A percentile compares a stretch with the other conserved stretches of the same genome.
Conservation (phyloP, 2,113 vertebrate genomes). For the Lepus timidus region DNA sequence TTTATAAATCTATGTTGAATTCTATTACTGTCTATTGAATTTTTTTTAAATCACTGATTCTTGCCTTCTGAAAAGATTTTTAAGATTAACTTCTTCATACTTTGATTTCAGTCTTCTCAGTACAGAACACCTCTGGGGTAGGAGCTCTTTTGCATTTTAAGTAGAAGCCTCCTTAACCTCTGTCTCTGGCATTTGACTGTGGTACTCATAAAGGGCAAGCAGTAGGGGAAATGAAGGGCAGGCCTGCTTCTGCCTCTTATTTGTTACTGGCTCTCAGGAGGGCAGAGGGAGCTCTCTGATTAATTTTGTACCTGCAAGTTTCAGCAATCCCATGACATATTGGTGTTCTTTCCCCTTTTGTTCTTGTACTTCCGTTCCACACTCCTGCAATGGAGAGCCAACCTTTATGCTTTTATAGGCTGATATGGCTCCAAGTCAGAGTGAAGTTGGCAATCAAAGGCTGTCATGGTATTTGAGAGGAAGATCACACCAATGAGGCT, state of each 20-base stretch:
- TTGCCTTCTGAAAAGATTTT: slow-evolving; percentile 42
- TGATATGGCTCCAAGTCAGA: slow-evolving; percentile 77
- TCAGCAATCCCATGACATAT: slow-evolving; percentile 67
- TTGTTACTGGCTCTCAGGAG: not conserved
- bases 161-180: slow-evolving; percentile 51
- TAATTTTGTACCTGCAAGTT: slow-evolving; percentile 78
- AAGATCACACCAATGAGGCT: not conserved
- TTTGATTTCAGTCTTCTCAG: slow-evolving; percentile 47
- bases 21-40: not conserved
- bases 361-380: slow-evolving; percentile 74
- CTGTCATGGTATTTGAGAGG: slow-evolving; percentile 83
- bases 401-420: slow-evolving; percentile 85
- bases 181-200: slow-evolving; percentile 65
- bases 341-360: slow-evolving; percentile 75
- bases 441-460: slow-evolving; percentile 79
- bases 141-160: slow-evolving; percentile 67
- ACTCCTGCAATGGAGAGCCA: slow-evolving; percentile 72
- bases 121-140: slow-evolving; percentile 36
- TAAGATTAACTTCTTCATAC: slow-evolving; percentile 43
- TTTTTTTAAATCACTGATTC: not conserved
- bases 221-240: not conserved
- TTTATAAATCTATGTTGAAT: slow-evolving; percentile 11
- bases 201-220: slow-evolving; percentile 61
- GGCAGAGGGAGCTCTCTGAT: slow-evolving; percentile 65
- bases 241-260: slow-evolving; percentile 58